Evolutionary conservation across 2,797 vertebrate genomes (phyloP).

Genomic region (Clamator glandarius): DNA sequence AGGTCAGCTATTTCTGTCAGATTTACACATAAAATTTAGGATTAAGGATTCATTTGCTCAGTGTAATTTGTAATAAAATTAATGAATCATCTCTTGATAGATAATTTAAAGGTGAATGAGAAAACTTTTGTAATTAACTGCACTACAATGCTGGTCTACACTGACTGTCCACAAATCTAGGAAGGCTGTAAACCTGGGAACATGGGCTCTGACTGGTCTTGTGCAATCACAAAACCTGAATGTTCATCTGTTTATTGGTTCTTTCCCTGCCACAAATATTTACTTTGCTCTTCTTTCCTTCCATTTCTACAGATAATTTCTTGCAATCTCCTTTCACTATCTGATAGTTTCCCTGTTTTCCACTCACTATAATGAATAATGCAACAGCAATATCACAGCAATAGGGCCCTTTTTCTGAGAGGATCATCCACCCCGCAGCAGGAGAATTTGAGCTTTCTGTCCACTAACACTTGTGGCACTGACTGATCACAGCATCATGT

Average conservation of each 20-base stretch:
- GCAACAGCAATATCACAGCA: neutral
- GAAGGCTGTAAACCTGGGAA: neutral
- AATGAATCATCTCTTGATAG: neutral
- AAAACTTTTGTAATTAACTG: neutral
- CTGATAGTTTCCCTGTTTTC: neutral
- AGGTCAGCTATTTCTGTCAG: constrained; percentile 4
- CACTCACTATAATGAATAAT: neutral
- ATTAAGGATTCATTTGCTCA: neutral
- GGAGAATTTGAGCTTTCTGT: neutral
- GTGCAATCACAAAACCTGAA: neutral
- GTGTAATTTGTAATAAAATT: neutral
- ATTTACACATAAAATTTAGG: neutral
- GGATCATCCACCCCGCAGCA: neutral
- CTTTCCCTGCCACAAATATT: neutral
- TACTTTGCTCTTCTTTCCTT: neutral
- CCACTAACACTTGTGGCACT: neutral
- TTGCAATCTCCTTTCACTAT: neutral
- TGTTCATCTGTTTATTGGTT: neutral
- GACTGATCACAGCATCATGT: rapidly evolving
- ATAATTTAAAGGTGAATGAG: neutral
- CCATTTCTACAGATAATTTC: neutral
- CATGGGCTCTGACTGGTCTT: rapidly evolving
- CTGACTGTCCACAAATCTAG: neutral
- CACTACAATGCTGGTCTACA: neutral
- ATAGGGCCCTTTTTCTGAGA: neutral